Percentiles rank a stretch among this genome's conserved stretches.
These are phyloP conservation scores for Gavia stellata DNA, from an alignment of 2,113 vertebrate genomes.

Conservation along the genomic window DNA sequence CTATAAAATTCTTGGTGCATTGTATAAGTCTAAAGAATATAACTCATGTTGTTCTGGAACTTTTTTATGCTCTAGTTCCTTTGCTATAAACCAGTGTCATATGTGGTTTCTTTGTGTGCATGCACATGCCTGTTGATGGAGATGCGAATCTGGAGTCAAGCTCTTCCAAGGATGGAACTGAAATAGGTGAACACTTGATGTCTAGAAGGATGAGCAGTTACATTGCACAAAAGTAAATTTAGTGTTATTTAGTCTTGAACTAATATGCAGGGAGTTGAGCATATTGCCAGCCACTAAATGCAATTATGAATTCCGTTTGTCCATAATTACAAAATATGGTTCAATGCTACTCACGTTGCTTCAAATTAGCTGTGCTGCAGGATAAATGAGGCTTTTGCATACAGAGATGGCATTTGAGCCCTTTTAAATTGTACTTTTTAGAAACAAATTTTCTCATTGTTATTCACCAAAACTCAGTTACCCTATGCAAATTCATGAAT, in stretches of 20 bases:
- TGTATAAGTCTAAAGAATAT: not conserved
- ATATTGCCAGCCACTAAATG: not conserved
- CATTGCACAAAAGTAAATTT: not conserved
- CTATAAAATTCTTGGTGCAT: not conserved
- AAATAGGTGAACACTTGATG: not conserved
- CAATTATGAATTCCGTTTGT: not conserved
- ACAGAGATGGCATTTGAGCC: not conserved
- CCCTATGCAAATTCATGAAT: not conserved
- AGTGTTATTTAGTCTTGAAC: rapidly evolving
- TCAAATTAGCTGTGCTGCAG: not conserved
- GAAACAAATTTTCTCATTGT: not conserved
- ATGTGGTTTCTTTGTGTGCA: not conserved
- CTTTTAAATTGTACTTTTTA: not conserved
- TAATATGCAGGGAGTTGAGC: not conserved
- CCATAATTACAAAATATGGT: not conserved
- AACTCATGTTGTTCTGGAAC: not conserved
- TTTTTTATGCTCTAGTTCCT: not conserved
- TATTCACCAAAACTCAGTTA: not conserved
- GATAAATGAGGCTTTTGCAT: not conserved
- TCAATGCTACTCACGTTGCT: not conserved
- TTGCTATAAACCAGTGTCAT: too few species aligned
- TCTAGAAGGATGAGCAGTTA: not conserved
- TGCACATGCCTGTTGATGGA: rapidly evolving
- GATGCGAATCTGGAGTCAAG: not conserved
- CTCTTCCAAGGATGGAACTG: not conserved